These are phyloP conservation scores for Anthopleura xanthogrammica DNA, from an alignment of 92 coral and sea anemone species.

Conservation along the genomic window DNA sequence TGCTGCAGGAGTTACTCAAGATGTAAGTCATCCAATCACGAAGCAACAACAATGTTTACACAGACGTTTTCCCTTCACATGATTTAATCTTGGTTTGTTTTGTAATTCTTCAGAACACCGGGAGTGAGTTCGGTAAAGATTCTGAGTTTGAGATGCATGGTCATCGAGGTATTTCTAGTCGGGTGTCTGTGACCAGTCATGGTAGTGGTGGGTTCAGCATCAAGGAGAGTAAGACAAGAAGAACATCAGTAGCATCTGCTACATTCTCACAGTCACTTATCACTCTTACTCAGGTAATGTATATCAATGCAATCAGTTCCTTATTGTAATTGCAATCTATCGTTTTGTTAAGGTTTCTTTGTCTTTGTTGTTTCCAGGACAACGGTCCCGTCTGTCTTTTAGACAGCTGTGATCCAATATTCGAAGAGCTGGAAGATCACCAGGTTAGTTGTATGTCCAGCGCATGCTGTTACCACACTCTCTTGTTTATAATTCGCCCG, in stretches of 20 bases:
- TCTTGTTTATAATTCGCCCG: too few species aligned
- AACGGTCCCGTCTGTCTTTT: constrained; percentile 88
- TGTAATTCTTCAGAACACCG: constrained; percentile 63
- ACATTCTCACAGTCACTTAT: constrained; percentile 87
- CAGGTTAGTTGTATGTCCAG: constrained; percentile 54
- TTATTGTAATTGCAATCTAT: not conserved
- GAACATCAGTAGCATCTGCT: constrained; percentile 80
- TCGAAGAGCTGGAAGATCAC: constrained; percentile 97
- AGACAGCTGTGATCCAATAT: constrained; percentile 91
- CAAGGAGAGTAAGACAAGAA: constrained; percentile 87
- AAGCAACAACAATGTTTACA: not conserved
- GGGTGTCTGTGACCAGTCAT: constrained; percentile 89
- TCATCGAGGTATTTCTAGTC: constrained; percentile 85
- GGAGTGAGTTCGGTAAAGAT: constrained; percentile 94
- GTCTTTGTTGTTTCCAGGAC: constrained; percentile 52
- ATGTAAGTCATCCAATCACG: constrained; percentile 45
- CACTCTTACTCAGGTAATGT: constrained; percentile 85
- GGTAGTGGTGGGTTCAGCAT: constrained; percentile 98
- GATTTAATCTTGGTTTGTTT: not conserved
- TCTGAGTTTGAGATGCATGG: constrained; percentile 82
- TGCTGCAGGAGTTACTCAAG: constrained; percentile 72
- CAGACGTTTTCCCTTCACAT: not conserved
- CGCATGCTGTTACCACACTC: too few species aligned
- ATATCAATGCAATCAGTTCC: not conserved
- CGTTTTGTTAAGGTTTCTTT: not conserved